Base-by-base conservation (phyloP, 2,797 vertebrate species). In the Anomalospiza imberbis region DNA sequence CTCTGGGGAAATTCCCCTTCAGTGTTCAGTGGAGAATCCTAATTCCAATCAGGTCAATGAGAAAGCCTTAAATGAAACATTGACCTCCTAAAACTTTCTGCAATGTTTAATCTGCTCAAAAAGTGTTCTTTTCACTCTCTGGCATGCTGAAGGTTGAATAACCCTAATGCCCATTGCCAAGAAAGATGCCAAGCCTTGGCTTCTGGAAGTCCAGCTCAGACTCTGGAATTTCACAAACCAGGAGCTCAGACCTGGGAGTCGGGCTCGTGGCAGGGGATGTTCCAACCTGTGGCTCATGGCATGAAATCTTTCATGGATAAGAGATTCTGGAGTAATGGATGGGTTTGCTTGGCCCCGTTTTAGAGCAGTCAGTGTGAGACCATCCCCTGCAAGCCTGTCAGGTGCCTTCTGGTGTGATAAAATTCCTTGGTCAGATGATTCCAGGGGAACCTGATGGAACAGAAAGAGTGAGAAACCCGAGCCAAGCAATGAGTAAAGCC, bases 311-410 rank as follows among this genome's bases (percentile, higher is more conserved):
- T 6, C 14, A 13, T 2, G 77, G 38, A 2, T 22, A 4, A 28
- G 70, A 62, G 36, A 32, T 87, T n/a, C 80, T 47, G 9, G 31
- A 50, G 32, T 7, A 58, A 6, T 34, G 45, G 75, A 11, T 45
- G 22, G 20, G 13, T 91, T 88, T 77, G 40, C 9, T 29, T 32
- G 47, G 31, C 44, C 68, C 50, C 0, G 0, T 29, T 90, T 57
- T 47, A 15, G 31, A 25, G 10, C 0, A 21, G 12, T 15, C 62
- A 38, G 32, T 0, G 0, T 31, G 50, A 91, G 18, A 45, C 9
- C n/a, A 36, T 13, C 16, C 10, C 13, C 7, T 32, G 57, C 54
- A 76, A 84, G 54, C 14, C 58, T 40, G 20, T 8, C 38, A 11
- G 36, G 31, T 77, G 40, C 16, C n/a, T 62, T 36, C 20, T 85